Base-by-base conservation (phyloP, 2,888 invertebrate species). In the Ophraella communa region DNA sequence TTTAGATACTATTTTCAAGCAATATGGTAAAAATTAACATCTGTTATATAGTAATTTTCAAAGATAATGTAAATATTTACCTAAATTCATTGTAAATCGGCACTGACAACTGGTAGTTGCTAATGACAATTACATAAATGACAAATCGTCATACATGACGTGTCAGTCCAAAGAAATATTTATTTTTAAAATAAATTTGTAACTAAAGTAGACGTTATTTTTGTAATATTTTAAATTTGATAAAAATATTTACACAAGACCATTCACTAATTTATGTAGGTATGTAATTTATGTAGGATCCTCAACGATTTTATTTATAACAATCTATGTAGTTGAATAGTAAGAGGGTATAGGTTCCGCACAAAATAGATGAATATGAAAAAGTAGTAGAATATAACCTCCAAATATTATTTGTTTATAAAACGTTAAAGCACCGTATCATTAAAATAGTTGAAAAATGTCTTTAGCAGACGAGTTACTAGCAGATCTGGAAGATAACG, bases 401-500 rank as follows among this genome's bases (percentile, higher is more conserved):
- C 0, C 14, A 20, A 11, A 17, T 54, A 20, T 27, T 23, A 14
- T 27, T 27, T 24, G 14, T 27, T 3, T 8, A 2, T 3, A 17
- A 49, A 24, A 14, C 49, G 24, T 27, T 17, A 14, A 51, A 10
- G 7, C 5, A 30, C 7, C 47, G 23, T 27, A 24, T 57, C 21
- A 14, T 24, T 1, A n/a, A 3, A 14, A 27, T 52, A 35, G 10
- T 23, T 20, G 54, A 65, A 72, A 67, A 64, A 99, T 99, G 99
- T 99, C 99, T 78, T 84, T 99, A 71, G 98, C 98, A 0, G 98
- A 99, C 79, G 98, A 99, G 84, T 84, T 99, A 68, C 84, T 99
- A 60, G 99, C 98, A 21, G 99, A 99, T 87, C 88, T 99, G 68
- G 98, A 99, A 83, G 96, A 95, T 78, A 94, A 92, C 76, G 93